These are phyloP conservation scores for Decapterus maruadsi DNA, from an alignment of 2,797 vertebrate genomes.

Conservation along the genomic window DNA sequence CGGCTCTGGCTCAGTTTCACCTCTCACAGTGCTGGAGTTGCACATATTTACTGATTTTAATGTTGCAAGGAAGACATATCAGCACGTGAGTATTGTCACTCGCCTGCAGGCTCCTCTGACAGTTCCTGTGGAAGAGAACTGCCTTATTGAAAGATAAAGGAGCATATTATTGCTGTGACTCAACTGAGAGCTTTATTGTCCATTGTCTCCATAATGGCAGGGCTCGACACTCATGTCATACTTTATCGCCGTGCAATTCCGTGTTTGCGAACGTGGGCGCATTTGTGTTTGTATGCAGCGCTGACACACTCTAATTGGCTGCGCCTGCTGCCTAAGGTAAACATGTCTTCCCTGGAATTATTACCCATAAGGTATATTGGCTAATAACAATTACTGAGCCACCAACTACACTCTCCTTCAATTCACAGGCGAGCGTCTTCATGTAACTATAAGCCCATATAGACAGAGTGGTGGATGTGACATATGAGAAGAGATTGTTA, in stretches of 20 bases:
- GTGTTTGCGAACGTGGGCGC: slow-evolving; percentile 28
- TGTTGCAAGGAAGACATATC: slow-evolving; percentile 43
- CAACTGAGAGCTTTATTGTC: slow-evolving; percentile 60
- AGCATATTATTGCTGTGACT: slow-evolving; percentile 60
- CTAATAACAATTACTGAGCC: slow-evolving; percentile 62
- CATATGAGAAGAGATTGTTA: not conserved
- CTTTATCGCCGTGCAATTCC: slow-evolving; percentile 41
- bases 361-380: slow-evolving; percentile 57
- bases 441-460: slow-evolving; percentile 13
- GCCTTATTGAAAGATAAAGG: slow-evolving; percentile 67
- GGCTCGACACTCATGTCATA: slow-evolving; percentile 54
- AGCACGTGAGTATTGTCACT: slow-evolving; percentile 36
- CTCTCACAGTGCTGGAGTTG: slow-evolving; percentile 23
- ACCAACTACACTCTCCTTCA: slow-evolving; percentile 14
- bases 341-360: slow-evolving; percentile 58
- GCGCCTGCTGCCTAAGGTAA: slow-evolving; percentile 54
- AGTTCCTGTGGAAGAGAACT: slow-evolving; percentile 50
- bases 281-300: slow-evolving; percentile 30
- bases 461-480: slow-evolving; percentile 8
- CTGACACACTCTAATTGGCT: slow-evolving; percentile 67
- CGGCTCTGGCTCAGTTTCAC: slow-evolving; percentile 20
- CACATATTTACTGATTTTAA: slow-evolving; percentile 55
- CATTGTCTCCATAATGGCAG: slow-evolving; percentile 58
- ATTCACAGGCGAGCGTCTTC: slow-evolving; percentile 1
- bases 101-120: slow-evolving; percentile 52